A percentile compares a stretch with the other conserved stretches of the same genome.
Conservation (phyloP, 2,797 vertebrate genomes). For the Meda fulgida region DNA sequence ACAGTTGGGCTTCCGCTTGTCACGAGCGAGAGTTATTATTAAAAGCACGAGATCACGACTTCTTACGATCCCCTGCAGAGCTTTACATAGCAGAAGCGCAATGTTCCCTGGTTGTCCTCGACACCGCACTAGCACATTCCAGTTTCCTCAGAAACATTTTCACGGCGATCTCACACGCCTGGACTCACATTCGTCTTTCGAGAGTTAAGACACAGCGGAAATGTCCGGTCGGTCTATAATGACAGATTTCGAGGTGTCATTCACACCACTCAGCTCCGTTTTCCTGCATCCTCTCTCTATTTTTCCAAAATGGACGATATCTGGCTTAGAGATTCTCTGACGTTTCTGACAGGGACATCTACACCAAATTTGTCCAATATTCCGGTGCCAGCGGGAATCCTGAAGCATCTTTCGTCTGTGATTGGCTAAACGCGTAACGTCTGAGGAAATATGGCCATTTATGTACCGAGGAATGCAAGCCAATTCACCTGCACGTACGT, state of each 20-base stretch:
- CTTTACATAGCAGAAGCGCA: conserved; percentile 2
- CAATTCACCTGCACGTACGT: conserved; percentile 40
- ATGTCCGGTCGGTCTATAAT: not conserved
- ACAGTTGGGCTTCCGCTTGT: conserved; percentile 41
- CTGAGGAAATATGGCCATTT: conserved; percentile 80
- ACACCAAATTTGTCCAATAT: conserved; percentile 79
- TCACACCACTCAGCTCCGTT: not conserved
- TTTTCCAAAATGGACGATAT: conserved; percentile 60
- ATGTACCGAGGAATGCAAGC: conserved; percentile 65
- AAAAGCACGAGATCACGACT: conserved; percentile 57
- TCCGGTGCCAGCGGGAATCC: conserved; percentile 81
- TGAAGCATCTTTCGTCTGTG: conserved; percentile 67
- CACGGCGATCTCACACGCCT: not conserved
- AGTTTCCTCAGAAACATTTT: not conserved
- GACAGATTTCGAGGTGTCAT: conserved; percentile 14
- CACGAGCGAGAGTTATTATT: conserved; percentile 45
- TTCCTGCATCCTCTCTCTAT: not conserved
- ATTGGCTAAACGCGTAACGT: conserved; percentile 73
- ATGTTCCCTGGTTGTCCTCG: conserved; percentile 15
- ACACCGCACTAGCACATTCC: not conserved
- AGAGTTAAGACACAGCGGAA: not conserved
- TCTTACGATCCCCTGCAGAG: conserved; percentile 34
- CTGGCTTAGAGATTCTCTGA: conserved; percentile 60
- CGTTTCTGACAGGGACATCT: conserved; percentile 62
- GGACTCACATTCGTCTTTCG: not conserved